A percentile compares a stretch with the other conserved stretches of the same genome.
These are phyloP conservation scores for Nezara viridula DNA, from an alignment of 2,888 invertebrate genomes.

Conservation along the genomic window DNA sequence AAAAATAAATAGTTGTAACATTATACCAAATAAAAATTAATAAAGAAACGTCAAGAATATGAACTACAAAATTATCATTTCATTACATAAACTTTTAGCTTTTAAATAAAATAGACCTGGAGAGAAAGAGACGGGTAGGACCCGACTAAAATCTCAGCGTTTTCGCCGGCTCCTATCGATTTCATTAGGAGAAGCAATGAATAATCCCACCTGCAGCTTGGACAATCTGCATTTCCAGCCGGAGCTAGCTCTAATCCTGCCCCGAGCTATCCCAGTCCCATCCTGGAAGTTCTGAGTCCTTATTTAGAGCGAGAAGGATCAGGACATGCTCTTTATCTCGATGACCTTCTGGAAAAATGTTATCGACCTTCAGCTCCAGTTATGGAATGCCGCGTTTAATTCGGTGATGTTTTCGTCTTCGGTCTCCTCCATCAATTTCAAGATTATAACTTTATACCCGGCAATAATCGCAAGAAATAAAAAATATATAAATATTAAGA, in stretches of 20 bases:
- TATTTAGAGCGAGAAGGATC: neutral
- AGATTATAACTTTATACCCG: neutral
- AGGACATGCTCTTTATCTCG: neutral
- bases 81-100: no score
- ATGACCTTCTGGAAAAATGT: constrained; percentile 35
- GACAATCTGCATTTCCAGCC: neutral
- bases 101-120: no score
- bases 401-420: neutral
- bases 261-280: neutral
- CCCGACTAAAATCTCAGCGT: neutral
- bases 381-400: constrained; percentile 15
- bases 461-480: neutral
- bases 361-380: constrained; percentile 22
- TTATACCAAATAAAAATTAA: no score
- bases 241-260: neutral
- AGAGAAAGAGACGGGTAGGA: no score
- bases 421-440: neutral
- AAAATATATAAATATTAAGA: neutral
- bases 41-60: no score
- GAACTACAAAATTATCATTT: no score
- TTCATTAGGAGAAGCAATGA: neutral
- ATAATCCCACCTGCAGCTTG: neutral
- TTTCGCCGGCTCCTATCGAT: neutral
- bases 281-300: neutral
- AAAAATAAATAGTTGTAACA: no score